phyloP scores from a whole-genome alignment of 2,888 invertebrate species.

The Macrosoma leucophasiata region DNA sequence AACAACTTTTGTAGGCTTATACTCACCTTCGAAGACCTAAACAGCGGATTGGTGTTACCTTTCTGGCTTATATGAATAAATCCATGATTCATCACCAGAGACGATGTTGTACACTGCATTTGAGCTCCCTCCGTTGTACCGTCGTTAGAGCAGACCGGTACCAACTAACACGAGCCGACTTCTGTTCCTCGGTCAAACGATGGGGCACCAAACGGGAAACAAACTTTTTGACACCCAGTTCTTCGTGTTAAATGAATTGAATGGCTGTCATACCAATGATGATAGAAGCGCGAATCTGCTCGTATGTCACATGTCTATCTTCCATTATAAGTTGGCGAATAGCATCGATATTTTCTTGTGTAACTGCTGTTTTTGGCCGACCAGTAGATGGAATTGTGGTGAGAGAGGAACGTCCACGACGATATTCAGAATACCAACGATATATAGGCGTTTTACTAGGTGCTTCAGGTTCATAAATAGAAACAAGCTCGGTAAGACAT shows the following conservation, averaged over 20 bases:
- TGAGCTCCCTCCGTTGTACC: constrained; percentile 11
- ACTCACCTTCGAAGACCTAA: constrained; percentile 21
- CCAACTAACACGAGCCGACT: constrained; percentile 19
- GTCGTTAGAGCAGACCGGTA: too few species aligned
- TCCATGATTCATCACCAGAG: constrained; percentile 10
- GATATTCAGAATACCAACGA: too few species aligned
- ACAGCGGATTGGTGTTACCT: constrained; percentile 14
- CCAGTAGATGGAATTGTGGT: constrained; percentile 22
- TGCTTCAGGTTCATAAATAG: too few species aligned
- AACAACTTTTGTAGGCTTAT: constrained; percentile 20
- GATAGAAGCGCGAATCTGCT: constrained; percentile 20
- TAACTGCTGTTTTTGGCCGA: constrained; percentile 23
- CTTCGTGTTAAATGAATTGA: constrained; percentile 23
- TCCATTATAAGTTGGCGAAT: constrained; percentile 21
- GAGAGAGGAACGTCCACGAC: constrained; percentile 12
- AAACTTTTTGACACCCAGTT: constrained; percentile 20
- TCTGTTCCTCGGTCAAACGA: constrained; percentile 22
- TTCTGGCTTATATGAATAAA: constrained; percentile 7
- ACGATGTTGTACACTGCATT: constrained; percentile 9
- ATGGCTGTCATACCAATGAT: constrained; percentile 22
- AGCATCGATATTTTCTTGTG: constrained; percentile 20
- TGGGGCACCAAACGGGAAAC: constrained; percentile 22
- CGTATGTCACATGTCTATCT: constrained; percentile 25
- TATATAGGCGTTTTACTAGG: too few species aligned
- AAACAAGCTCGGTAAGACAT: too few species aligned